These are phyloP conservation scores for Sebastes fasciatus DNA, from an alignment of 2,113 vertebrate genomes.

Conservation along the genomic window DNA sequence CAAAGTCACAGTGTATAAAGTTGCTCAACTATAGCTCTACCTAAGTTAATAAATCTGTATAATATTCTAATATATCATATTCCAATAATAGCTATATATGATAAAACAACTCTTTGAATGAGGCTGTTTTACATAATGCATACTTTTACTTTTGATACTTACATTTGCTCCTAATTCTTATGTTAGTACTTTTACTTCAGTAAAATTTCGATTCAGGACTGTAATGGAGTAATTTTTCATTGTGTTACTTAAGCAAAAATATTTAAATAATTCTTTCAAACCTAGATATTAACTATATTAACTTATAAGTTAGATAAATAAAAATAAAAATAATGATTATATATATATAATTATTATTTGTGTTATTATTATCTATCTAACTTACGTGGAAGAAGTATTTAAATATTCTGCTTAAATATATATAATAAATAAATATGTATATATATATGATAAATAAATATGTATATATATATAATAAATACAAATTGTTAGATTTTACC, in stretches of 20 bases:
- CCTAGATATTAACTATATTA: neutral
- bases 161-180: neutral
- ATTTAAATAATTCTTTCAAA: neutral
- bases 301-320: neutral
- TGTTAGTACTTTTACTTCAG: neutral
- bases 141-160: neutral
- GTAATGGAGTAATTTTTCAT: neutral
- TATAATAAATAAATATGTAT: too few species aligned
- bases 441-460: too few species aligned
- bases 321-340: too few species aligned
- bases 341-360: too few species aligned
- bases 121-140: neutral
- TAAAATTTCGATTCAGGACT: neutral
- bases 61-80: neutral
- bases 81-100: neutral
- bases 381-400: too few species aligned
- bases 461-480: too few species aligned
- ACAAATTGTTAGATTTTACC: too few species aligned
- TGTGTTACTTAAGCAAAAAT: neutral
- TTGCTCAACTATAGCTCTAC: too few species aligned
- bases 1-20: neutral
- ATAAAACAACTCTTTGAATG: neutral
- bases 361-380: too few species aligned
- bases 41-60: neutral
- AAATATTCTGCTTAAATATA: too few species aligned